phyloP scores from a whole-genome alignment of 2,797 vertebrate genomes.

The Melanotaenia parkinsoni region DNA sequence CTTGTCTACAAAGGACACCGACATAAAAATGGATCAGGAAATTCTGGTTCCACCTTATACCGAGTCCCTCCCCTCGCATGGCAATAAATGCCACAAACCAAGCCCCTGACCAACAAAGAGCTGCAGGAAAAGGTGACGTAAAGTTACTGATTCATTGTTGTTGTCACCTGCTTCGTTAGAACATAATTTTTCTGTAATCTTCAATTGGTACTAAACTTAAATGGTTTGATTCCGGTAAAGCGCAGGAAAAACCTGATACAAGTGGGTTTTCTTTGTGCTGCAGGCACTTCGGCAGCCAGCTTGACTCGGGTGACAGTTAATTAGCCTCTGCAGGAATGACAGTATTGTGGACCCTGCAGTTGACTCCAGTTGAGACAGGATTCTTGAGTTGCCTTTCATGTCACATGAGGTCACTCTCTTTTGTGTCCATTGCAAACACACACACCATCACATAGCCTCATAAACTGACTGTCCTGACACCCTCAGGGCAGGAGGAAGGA shows the following conservation, averaged over 20 bases:
- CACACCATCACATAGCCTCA: constrained; percentile 36
- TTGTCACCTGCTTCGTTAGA: constrained; percentile 35
- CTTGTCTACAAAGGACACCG: constrained; percentile 73
- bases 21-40: constrained; percentile 78
- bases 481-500: constrained; percentile 66
- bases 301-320: constrained; percentile 63
- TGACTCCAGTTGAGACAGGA: constrained; percentile 62
- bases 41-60: constrained; percentile 74
- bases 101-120: constrained; percentile 38
- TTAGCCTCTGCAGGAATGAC: constrained; percentile 41
- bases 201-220: constrained; percentile 31
- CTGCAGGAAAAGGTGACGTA: constrained; percentile 45
- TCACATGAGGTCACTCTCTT: constrained; percentile 74
- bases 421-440: constrained; percentile 57
- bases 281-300: constrained; percentile 22
- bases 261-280: constrained; percentile 16
- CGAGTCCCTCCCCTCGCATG: constrained; percentile 51
- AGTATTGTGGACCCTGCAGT: constrained; percentile 53
- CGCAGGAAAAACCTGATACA: constrained; percentile 20
- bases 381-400: constrained; percentile 71
- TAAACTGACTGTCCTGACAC: constrained; percentile 35
- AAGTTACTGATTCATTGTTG: constrained; percentile 50
- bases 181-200: background rate
- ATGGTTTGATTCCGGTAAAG: constrained; percentile 18
- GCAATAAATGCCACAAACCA: constrained; percentile 55